A percentile compares a stretch with the other conserved stretches of the same genome.
These are phyloP conservation scores for Parochlus steinenii DNA, from an alignment of 2,888 invertebrate species.

Conservation along the genomic window DNA sequence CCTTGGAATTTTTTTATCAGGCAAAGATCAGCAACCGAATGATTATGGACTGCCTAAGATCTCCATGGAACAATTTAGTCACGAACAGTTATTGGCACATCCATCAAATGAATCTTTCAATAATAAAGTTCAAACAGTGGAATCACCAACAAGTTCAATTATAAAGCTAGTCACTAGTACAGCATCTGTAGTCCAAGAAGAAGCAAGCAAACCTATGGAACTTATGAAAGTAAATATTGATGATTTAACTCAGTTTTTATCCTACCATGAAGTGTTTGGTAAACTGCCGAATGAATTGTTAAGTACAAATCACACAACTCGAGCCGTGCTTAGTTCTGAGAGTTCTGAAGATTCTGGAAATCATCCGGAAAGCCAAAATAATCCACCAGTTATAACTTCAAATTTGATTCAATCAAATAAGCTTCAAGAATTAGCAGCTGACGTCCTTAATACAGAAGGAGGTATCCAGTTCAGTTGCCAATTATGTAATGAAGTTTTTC, in stretches of 20 bases:
- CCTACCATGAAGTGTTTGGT: constrained; percentile 74
- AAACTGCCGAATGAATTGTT: constrained; percentile 36
- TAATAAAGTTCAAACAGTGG: no score
- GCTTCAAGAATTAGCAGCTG: constrained; percentile 34
- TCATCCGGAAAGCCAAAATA: no score
- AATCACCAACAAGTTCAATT: no score
- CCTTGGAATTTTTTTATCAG: no score
- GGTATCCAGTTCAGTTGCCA: constrained; percentile 34
- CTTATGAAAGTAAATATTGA: constrained; percentile 54
- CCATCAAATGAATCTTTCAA: no score
- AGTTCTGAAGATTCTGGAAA: no score
- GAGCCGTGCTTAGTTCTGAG: constrained; percentile 14
- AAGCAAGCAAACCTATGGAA: constrained; percentile 27
- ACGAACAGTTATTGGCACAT: no score
- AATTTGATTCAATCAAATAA: constrained; percentile 35
- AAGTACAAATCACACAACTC: constrained; percentile 19
- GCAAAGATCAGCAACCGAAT: no score
- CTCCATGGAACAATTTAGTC: no score
- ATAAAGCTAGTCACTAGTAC: no score
- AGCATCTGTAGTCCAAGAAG: no score
- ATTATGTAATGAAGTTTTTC: constrained; percentile 76
- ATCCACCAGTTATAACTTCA: constrained; percentile 21
- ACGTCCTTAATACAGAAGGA: constrained; percentile 40
- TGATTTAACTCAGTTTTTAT: constrained; percentile 66
- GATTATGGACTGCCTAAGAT: no score